Percentiles rank a stretch among this genome's conserved stretches.
These are phyloP conservation scores for Cygnus atratus DNA, from an alignment of 2,113 vertebrate species.

Conservation along the genomic window DNA sequence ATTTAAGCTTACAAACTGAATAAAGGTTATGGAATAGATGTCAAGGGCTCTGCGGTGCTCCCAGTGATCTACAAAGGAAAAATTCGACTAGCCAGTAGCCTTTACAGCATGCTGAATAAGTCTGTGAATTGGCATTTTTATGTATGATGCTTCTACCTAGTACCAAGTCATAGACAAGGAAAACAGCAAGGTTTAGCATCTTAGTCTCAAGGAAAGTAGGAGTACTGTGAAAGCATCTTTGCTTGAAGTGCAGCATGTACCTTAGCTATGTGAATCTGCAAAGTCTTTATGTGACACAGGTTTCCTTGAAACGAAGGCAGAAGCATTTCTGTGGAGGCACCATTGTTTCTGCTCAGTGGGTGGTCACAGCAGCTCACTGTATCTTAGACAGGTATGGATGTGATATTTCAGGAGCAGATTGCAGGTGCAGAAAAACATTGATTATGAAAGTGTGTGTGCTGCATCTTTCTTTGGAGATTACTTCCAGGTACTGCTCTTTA, in stretches of 20 bases:
- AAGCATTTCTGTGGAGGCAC: conserved; percentile 88
- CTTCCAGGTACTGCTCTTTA: not conserved
- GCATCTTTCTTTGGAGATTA: not conserved
- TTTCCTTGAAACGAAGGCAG: conserved; percentile 81
- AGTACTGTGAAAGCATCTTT: not conserved
- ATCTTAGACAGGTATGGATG: conserved; percentile 71
- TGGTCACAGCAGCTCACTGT: conserved; percentile 89
- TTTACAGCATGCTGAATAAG: rapidly evolving
- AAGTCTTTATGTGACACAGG: conserved; percentile 65
- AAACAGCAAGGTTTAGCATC: not conserved
- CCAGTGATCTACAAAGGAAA: not conserved
- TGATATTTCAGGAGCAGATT: not conserved
- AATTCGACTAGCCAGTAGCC: not conserved
- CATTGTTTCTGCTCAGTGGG: conserved; percentile 81
- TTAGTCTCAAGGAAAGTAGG: not conserved
- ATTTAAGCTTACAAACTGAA: too few relatives aligned
- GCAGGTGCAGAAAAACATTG: not conserved
- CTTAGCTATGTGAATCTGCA: not conserved
- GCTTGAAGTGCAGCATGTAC: not conserved
- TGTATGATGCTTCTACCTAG: not conserved
- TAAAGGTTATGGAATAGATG: too few relatives aligned
- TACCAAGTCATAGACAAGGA: not conserved
- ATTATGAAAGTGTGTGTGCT: not conserved
- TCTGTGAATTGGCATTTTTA: not conserved
- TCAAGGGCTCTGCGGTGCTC: not conserved